Conservation (phyloP, 37 sponge, comb jelly and placozoan species). For the Corticium candelabrum region DNA sequence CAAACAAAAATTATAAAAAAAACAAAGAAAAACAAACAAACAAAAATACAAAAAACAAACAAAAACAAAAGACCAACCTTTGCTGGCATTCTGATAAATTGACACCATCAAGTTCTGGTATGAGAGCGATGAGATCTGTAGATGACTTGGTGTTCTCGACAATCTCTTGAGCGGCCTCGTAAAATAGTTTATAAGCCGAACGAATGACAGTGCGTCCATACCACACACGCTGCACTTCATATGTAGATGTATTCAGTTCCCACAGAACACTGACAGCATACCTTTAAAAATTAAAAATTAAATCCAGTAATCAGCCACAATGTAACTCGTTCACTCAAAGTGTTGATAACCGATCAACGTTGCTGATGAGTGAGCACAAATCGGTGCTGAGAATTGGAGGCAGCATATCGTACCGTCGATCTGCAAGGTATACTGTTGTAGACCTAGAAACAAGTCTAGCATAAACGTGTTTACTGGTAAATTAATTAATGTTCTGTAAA, state of each 20-base stretch:
- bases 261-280: conserved; percentile 75
- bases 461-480: no score
- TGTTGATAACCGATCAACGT: conserved; percentile 58
- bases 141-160: neutral
- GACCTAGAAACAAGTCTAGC: no score
- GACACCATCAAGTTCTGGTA: neutral
- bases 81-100: no score
- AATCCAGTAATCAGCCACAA: neutral
- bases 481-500: no score
- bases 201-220: conserved; percentile 58
- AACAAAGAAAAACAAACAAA: no score
- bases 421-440: conserved; percentile 64
- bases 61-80: no score
- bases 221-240: conserved; percentile 47
- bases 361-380: conserved; percentile 54
- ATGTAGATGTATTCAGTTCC: conserved; percentile 10
- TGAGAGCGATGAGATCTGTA: neutral
- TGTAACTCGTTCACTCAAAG: neutral
- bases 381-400: conserved; percentile 52
- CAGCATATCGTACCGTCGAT: conserved; percentile 66
- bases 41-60: no score
- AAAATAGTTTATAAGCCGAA: conserved; percentile 56
- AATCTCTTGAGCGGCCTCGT: conserved; percentile 35
- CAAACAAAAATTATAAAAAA: no score
- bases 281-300: neutral